phyloP scores from a whole-genome alignment of 1,140 invertebrate genomes.

The Yoshiicerus persimilis region DNA sequence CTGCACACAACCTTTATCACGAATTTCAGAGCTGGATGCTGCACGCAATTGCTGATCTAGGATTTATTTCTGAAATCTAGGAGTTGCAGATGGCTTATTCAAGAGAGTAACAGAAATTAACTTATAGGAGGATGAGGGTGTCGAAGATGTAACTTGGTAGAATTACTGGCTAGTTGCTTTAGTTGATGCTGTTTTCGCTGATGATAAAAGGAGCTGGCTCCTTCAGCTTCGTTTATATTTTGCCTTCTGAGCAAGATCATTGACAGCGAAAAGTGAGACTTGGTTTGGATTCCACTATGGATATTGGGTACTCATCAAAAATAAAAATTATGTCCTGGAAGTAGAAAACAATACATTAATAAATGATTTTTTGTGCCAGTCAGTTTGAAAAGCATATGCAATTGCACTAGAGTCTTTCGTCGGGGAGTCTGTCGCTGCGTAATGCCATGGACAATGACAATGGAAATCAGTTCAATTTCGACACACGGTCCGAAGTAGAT shows the following conservation, averaged over 20 bases:
- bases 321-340: too few relatives aligned
- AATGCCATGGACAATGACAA: too few relatives aligned
- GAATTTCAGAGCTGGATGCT: neutral
- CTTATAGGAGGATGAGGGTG: neutral
- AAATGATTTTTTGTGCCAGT: too few relatives aligned
- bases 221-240: neutral
- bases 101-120: neutral
- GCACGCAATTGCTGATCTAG: neutral
- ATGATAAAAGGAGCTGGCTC: neutral
- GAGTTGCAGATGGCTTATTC: neutral
- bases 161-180: neutral
- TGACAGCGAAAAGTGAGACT: neutral
- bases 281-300: neutral
- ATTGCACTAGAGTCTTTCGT: too few relatives aligned
- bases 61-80: neutral
- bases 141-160: neutral
- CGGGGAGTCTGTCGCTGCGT: too few relatives aligned
- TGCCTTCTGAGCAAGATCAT: neutral
- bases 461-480: too few relatives aligned
- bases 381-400: too few relatives aligned
- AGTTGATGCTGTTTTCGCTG: neutral
- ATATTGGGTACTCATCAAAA: too few relatives aligned
- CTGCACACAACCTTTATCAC: neutral
- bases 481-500: too few relatives aligned
- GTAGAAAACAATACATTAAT: too few relatives aligned